Conservation (phyloP, 2,113 vertebrate genomes). For the Larimichthys polyactis region DNA sequence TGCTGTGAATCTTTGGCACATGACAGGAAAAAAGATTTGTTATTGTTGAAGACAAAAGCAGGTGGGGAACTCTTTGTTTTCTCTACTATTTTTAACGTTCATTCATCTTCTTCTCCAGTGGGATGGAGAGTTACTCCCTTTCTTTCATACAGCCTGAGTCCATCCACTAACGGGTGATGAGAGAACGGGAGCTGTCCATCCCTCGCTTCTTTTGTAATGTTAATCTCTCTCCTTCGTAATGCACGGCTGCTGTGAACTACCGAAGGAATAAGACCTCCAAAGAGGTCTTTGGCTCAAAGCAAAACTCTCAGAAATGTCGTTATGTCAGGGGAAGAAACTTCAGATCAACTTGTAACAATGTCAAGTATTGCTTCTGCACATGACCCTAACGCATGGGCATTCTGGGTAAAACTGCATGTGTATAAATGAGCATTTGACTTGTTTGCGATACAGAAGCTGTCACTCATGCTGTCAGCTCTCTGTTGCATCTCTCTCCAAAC, state of each 20-base stretch:
- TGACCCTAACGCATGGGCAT: conserved; percentile 10
- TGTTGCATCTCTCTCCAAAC: neutral
- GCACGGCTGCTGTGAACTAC: neutral
- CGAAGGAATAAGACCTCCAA: neutral
- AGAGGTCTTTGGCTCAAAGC: neutral
- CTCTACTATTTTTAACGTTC: neutral
- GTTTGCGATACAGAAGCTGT: neutral
- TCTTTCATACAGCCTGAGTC: neutral
- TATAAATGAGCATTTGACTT: neutral
- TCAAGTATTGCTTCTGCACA: neutral
- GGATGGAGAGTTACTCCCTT: neutral
- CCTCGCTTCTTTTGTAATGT: neutral
- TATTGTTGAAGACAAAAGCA: neutral
- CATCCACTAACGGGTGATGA: neutral
- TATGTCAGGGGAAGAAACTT: conserved; percentile 3
- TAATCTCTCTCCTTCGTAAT: neutral
- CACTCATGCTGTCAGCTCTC: neutral
- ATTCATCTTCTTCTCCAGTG: neutral
- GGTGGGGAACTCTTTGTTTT: neutral
- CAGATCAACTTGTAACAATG: neutral
- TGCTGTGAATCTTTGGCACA: neutral
- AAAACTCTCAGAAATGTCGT: conserved; percentile 1
- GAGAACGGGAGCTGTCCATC: neutral
- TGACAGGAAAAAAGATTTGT: neutral
- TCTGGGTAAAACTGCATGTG: conserved; percentile 2